Conservation (phyloP, 1,140 invertebrate species). For the Odontomachus brunneus region DNA sequence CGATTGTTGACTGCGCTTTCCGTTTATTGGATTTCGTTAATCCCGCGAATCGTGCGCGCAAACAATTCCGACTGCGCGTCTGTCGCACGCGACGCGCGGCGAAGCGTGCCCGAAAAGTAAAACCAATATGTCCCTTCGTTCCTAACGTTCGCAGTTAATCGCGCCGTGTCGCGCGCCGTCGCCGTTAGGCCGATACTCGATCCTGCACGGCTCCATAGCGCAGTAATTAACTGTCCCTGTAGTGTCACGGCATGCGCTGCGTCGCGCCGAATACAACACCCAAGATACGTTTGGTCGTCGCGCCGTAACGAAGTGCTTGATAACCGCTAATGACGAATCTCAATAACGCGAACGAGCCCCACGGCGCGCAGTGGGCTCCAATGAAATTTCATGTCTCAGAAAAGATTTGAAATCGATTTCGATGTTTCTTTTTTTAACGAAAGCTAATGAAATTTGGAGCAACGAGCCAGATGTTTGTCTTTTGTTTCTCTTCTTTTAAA, state of each 20-base stretch:
- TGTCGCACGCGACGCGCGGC: neutral
- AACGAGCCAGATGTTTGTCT: too few species aligned
- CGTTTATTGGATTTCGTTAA: constrained; percentile 41
- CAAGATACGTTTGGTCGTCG: constrained; percentile 8
- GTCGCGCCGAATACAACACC: too few species aligned
- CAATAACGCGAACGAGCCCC: neutral
- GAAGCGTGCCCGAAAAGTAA: constrained; percentile 7
- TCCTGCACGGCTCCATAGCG: neutral
- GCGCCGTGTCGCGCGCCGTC: constrained; percentile 1
- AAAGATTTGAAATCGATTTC: too few species aligned
- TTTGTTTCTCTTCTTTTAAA: too few species aligned
- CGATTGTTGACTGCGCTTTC: neutral
- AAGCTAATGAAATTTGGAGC: too few species aligned
- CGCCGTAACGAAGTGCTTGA: constrained; percentile 15
- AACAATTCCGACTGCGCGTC: constrained; percentile 21
- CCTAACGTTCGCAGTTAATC: constrained; percentile 41
- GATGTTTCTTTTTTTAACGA: too few species aligned
- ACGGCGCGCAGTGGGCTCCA: too few species aligned
- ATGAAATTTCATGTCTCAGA: too few species aligned
- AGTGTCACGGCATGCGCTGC: too few species aligned
- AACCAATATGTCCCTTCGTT: constrained; percentile 22
- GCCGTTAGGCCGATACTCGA: constrained; percentile 42
- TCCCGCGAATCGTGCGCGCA: neutral
- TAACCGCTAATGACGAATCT: too few species aligned
- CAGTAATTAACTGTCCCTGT: constrained; percentile 16